Evolutionary conservation across 2,113 vertebrate species (phyloP), one percentile per base, ranked within the genome.

Genomic region (Malurus cyaneus): DNA sequence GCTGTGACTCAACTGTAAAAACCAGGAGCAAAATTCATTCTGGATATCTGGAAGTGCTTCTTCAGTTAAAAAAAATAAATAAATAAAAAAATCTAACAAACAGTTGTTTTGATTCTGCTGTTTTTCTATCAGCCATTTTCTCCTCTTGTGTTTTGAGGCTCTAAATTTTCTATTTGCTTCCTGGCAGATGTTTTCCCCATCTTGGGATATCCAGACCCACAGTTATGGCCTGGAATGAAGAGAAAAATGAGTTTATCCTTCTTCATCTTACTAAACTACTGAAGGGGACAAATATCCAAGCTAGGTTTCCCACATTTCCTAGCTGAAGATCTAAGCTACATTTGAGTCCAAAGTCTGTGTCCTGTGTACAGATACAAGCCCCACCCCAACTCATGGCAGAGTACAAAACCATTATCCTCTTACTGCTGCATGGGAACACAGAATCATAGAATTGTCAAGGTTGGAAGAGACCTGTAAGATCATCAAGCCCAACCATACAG

Each of bases 281-380:
- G 46, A 60, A 44, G 13, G 47, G 23, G 26, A 42, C 24, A 21
- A 11, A 39, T 41, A 32, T 12, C 47, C 4, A 18, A 20, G 15
- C 67, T 41, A 50, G 6, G 23, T 50, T 62, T 84, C 20, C 14
- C 16, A 8, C 11, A 8, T 24, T 31, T 13, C 14, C 26, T 6
- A 5, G 20, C 0, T 32, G 32, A 64, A 57, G 12, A 15, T 46
- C 47, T 66, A 12, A 17, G 31, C 24, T 28, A 4, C 0, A 0
- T 2, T 9, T 4, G 11, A 49, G 20, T 76, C 18, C 25, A 44
- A 36, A 83, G 36, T 54, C 41, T 1, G 0, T 1, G 9, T 29
- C 29, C 14, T 56, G 12, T 24, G 11, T 56, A 6, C 2, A 1
- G 31, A 21, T 50, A 31, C 42, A 74, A 36, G 50, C 13, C 32